Conservation (phyloP, 2,113 vertebrate genomes). For the Cnemophilus loriae region DNA sequence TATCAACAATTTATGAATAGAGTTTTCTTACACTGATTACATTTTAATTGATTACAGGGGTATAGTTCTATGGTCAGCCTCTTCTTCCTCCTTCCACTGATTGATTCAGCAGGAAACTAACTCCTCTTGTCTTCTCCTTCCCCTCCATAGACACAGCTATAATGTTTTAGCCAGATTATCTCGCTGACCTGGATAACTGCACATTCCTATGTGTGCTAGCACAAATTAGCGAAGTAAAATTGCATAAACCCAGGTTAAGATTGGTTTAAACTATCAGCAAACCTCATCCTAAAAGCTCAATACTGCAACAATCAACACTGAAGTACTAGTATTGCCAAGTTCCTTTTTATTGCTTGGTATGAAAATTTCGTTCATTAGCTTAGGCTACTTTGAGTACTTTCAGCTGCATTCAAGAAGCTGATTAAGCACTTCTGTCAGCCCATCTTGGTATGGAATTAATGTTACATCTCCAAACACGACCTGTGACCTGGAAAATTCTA, state of each 20-base stretch:
- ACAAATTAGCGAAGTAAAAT: neutral
- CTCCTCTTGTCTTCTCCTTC: neutral
- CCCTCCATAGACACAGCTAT: neutral
- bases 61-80: neutral
- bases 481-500: neutral
- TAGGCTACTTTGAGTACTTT: neutral
- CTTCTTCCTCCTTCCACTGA: neutral
- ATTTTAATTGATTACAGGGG: neutral
- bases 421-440: neutral
- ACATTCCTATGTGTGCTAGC: accelerated
- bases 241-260: neutral
- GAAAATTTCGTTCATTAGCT: neutral
- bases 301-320: neutral
- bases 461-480: neutral
- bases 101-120: neutral
- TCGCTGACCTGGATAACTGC: neutral
- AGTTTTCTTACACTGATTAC: neutral
- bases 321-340: neutral
- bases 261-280: neutral
- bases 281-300: neutral
- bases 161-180: neutral
- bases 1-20: neutral
- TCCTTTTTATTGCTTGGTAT: neutral
- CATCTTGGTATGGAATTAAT: neutral
- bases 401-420: neutral